phyloP scores from a whole-genome alignment of 2,113 vertebrate genomes.

The Microtus ochrogaster region DNA sequence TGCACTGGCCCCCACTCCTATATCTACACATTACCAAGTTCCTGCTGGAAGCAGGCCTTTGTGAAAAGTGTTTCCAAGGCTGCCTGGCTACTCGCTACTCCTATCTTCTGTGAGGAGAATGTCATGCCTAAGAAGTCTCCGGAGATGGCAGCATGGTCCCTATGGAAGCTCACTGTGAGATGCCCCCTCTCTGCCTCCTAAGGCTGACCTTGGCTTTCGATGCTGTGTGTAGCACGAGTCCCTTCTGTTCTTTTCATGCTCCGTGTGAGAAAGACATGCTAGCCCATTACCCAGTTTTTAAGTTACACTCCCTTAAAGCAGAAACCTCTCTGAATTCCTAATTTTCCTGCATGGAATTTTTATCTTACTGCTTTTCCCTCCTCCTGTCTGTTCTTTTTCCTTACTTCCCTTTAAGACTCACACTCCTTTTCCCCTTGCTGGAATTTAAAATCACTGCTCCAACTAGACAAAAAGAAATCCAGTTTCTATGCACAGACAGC shows the following conservation, averaged over 20 bases:
- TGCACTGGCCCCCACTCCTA: background rate
- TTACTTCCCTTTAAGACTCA: background rate
- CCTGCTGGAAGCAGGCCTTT: slow-evolving; percentile 41
- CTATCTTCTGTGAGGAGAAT: slow-evolving; percentile 67
- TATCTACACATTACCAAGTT: background rate
- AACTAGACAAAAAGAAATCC: slow-evolving; percentile 80
- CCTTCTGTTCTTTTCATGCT: background rate
- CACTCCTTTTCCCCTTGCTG: slow-evolving; percentile 42
- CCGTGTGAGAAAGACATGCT: background rate
- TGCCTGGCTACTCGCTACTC: slow-evolving; percentile 62
- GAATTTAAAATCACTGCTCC: slow-evolving; percentile 70
- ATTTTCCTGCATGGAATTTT: background rate
- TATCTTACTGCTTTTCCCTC: slow-evolving; percentile 3
- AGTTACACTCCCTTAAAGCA: slow-evolving; percentile 37
- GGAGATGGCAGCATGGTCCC: slow-evolving; percentile 58
- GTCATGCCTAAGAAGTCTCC: slow-evolving; percentile 66
- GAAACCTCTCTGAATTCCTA: slow-evolving; percentile 26
- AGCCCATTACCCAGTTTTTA: background rate
- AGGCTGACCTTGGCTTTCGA: slow-evolving; percentile 63
- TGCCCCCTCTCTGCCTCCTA: slow-evolving; percentile 74
- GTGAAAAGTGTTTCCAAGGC: slow-evolving; percentile 17
- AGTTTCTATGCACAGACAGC: slow-evolving; percentile 73
- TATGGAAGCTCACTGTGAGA: slow-evolving; percentile 68
- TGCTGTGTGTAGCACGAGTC: background rate
- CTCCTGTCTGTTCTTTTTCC: background rate